Percentiles rank a stretch among this genome's conserved stretches.
Evolutionary conservation across 2,113 vertebrate species (phyloP).

Genomic region (Suncus etruscus): DNA sequence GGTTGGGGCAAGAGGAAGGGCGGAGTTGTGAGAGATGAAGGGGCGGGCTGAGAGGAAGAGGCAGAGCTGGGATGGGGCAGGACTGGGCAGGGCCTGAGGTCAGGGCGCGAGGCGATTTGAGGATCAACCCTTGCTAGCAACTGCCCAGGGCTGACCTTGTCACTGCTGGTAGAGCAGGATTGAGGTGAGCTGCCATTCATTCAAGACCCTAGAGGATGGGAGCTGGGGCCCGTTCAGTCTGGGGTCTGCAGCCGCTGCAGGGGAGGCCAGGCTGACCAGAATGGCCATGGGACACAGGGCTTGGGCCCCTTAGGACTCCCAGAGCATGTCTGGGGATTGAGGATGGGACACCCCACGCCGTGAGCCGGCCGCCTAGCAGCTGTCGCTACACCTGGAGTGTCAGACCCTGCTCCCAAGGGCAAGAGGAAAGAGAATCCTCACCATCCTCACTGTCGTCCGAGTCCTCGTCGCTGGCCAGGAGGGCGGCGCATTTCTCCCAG

Average conservation of each 20-base stretch:
- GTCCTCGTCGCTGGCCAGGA: conserved; percentile 93
- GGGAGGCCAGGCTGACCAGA: neutral
- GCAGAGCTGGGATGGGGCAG: no score
- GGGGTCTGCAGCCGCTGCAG: neutral
- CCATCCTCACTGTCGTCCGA: conserved; percentile 93
- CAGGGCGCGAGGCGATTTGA: neutral
- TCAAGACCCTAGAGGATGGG: neutral
- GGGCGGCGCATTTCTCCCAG: conserved; percentile 94
- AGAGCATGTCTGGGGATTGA: neutral
- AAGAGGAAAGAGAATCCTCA: no score
- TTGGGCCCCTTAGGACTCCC: neutral
- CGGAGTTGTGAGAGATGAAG: neutral
- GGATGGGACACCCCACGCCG: neutral
- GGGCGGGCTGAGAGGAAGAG: no score
- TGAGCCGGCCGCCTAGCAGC: neutral
- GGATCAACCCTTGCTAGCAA: neutral
- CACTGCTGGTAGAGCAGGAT: neutral
- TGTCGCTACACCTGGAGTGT: no score
- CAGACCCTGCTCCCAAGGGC: neutral
- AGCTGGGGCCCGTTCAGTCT: neutral
- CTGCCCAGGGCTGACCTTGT: no score
- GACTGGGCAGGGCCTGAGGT: no score
- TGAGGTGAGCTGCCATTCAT: neutral
- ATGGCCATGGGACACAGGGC: neutral
- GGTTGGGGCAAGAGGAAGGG: no score